Base-by-base conservation (phyloP, 1,140 invertebrate genomes). In the Drosophila elegans region DNA sequence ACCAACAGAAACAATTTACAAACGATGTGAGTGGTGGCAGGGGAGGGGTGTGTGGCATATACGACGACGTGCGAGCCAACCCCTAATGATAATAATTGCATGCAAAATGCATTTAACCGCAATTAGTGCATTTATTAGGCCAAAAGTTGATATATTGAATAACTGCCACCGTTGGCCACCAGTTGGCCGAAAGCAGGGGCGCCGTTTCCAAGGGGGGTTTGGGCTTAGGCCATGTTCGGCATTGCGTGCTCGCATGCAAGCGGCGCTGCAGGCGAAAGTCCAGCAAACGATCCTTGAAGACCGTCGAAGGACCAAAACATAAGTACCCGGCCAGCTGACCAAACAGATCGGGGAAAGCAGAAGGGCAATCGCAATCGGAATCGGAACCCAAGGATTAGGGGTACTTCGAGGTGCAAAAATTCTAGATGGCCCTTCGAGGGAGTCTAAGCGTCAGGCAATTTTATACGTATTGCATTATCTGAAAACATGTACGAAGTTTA, bases 101-200 rank as follows among this genome's bases (percentile, higher is more conserved):
- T 91, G 90, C 85, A 88, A 91, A 91, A 81, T 79, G 90, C 82
- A 84, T 91, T 91, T 91, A 91, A 91, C 90, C 90, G 90, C 90
- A 91, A 91, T 91, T 91, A 91, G 85, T 91, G 82, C 85, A 90
- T 91, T 91, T 91, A 91, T 91, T 91, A 83, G 85, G 90, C 84
- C 90, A 90, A 84, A 90, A 89, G 79, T 71, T 80, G 79, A 81
- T 80, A 78, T 80, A 90, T 90, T 88, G 78, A 90, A 79, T 84
- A 84, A 76, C 71, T 52, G 73, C 62, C 67, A 71, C 73, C 78
- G 72, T 66, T 73, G 46, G 73, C 62, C 67, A 71, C 73, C 78
- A 77, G 72, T 77, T 73, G 76, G 63, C 62, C 57, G 55, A 54
- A 41, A 51, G 29, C 38, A 56, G 51, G 39, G 38, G 21, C 34